Percentiles rank a stretch among this genome's conserved stretches.
phyloP scores from a whole-genome alignment of 2,113 vertebrate genomes.

The Bufo bufo region DNA sequence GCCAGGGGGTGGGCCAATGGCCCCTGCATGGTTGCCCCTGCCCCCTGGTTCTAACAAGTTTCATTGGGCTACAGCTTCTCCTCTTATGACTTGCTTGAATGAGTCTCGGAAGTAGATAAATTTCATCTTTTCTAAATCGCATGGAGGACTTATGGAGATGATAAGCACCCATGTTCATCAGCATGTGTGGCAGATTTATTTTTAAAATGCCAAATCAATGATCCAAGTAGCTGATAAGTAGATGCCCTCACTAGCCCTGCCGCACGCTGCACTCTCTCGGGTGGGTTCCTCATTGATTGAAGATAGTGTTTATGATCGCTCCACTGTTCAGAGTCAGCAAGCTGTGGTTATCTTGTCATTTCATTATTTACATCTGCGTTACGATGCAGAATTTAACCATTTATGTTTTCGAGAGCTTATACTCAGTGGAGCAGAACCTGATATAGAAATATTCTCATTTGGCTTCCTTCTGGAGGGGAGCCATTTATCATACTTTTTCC shows the following conservation, averaged over 20 bases:
- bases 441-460: not conserved
- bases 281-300: conserved; percentile 19
- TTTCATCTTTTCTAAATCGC: too few relatives aligned
- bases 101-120: too few relatives aligned
- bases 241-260: not conserved
- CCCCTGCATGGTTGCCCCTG: not conserved
- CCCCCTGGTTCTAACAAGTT: not conserved
- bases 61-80: not conserved
- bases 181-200: not conserved
- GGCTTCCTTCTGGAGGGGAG: not conserved
- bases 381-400: not conserved
- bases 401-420: not conserved
- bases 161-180: not conserved
- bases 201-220: not conserved
- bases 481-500: not conserved
- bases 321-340: not conserved
- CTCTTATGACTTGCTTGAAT: not conserved
- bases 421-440: not conserved
- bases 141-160: not conserved
- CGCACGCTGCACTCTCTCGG: not conserved
- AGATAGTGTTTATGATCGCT: conserved; percentile 38
- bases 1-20: too few relatives aligned
- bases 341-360: conserved; percentile 31
- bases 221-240: not conserved
- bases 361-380: conserved; percentile 25